phyloP scores from a whole-genome alignment of 2,797 vertebrate genomes.

The Sciurus vulgaris region DNA sequence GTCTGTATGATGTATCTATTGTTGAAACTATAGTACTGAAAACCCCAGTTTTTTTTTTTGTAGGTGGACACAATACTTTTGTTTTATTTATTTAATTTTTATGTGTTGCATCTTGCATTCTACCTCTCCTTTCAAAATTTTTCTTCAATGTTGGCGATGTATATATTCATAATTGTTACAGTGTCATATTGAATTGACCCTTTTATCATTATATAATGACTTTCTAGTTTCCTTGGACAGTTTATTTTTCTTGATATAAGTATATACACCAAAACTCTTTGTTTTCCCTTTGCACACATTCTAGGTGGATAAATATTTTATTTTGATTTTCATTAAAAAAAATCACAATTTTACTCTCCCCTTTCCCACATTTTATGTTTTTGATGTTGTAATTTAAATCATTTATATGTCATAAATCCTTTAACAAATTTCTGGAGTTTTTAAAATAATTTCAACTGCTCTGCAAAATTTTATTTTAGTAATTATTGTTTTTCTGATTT shows the following conservation, averaged over 20 bases:
- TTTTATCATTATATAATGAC: not conserved
- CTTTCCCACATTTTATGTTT: not conserved
- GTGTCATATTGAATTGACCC: not conserved
- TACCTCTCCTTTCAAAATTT: no score
- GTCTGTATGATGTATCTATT: not conserved
- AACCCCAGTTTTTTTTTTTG: not conserved
- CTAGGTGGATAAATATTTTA: not conserved
- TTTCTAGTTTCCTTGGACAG: not conserved
- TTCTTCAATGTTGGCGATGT: no score
- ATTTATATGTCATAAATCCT: not conserved
- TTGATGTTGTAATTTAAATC: not conserved
- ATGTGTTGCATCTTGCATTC: not conserved
- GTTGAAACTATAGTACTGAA: not conserved
- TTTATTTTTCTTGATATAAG: no score
- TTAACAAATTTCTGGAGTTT: not conserved
- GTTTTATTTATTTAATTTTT: no score
- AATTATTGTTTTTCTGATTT: not conserved
- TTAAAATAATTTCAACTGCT: not conserved
- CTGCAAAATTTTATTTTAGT: not conserved
- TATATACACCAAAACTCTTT: no score
- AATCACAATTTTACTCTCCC: not conserved
- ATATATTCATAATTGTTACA: no score
- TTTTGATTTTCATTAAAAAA: not conserved
- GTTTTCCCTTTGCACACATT: no score
- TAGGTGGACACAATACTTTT: no score